Base-by-base conservation (phyloP, 1,140 invertebrate genomes). In the Myzus persicae region DNA sequence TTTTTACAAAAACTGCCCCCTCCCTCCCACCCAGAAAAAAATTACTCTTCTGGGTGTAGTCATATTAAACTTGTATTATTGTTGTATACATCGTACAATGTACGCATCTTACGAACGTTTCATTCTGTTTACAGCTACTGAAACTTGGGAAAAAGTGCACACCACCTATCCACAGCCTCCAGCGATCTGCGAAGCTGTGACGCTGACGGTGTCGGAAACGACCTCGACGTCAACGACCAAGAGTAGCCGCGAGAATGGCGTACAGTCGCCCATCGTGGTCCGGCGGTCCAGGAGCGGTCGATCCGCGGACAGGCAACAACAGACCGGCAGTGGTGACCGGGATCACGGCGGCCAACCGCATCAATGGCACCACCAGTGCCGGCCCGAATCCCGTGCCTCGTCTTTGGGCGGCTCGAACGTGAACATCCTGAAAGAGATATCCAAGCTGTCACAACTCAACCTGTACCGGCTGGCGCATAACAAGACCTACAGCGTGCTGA, bases 111-210 rank as follows among this genome's bases (percentile, higher is more conserved):
- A 51, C 20, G 20, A 42, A 84, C 9, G 14, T 76, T 42, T 81
- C 1, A 67, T 94, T 76, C 31, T 93, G 51, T 93, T 95, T 95
- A 20, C 95, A 98, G 97, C 96, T 20, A 97, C 96, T 4, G 97
- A 98, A 95, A 96, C 96, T 0, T 98, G 97, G 97, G 97, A 98
- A 94, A 96, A 96, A 94, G 95, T 98, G 40, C 94, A 95, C n/a
- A 96, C 97, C 8, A 95, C 96, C 38, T 96, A 97, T 14, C 95
- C 96, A 22, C 97, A 97, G 95, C 98, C 98, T 0, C 96, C 97
- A 46, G 96, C 97, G 0, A 96, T 97, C 31, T 96, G 97, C 0
- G 96, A 97, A 94, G 96, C 96, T 94, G 95, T 96, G 42, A 96
- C 96, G 40, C 95, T 97, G 24, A 95, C 96, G 2, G 95, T 97